Conservation (phyloP, 2,888 invertebrate species). For the Drosophila cracens region DNA sequence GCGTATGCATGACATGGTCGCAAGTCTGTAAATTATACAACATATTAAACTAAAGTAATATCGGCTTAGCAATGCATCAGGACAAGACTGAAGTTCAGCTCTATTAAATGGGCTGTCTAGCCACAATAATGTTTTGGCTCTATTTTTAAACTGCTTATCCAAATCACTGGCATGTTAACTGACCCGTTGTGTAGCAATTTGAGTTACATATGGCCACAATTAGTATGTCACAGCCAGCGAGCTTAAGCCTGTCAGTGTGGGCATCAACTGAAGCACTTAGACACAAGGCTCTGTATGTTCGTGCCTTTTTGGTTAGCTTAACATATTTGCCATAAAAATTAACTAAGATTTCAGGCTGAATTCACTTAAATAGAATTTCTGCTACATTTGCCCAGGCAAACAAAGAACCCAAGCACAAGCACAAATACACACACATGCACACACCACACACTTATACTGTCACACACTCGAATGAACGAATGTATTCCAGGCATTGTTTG, state of each 20-base stretch:
- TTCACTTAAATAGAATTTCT: constrained; percentile 74
- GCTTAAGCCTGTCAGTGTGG: constrained; percentile 46
- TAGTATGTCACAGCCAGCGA: constrained; percentile 43
- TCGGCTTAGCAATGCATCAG: background rate
- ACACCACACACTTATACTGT: constrained; percentile 4
- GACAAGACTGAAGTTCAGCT: background rate
- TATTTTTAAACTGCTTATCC: constrained; percentile 3
- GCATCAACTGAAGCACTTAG: constrained; percentile 30
- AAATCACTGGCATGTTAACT: constrained; percentile 21
- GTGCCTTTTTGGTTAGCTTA: constrained; percentile 31
- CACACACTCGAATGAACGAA: constrained; percentile 9
- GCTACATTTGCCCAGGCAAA: constrained; percentile 65
- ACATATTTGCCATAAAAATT: constrained; percentile 76
- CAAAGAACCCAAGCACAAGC: constrained; percentile 38
- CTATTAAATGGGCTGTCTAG: background rate
- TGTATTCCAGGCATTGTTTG: constrained; percentile 61
- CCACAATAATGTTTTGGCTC: background rate
- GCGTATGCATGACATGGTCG: constrained; percentile 29
- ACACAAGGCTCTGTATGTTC: constrained; percentile 19
- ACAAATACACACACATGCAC: constrained; percentile 18
- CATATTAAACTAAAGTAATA: constrained; percentile 10
- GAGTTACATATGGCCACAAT: constrained; percentile 52
- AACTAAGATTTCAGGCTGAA: constrained; percentile 79
- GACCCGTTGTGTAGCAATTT: constrained; percentile 24
- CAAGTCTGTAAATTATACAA: constrained; percentile 1